Conservation (phyloP, 2,113 vertebrate species). For the Anolis sagrei region DNA sequence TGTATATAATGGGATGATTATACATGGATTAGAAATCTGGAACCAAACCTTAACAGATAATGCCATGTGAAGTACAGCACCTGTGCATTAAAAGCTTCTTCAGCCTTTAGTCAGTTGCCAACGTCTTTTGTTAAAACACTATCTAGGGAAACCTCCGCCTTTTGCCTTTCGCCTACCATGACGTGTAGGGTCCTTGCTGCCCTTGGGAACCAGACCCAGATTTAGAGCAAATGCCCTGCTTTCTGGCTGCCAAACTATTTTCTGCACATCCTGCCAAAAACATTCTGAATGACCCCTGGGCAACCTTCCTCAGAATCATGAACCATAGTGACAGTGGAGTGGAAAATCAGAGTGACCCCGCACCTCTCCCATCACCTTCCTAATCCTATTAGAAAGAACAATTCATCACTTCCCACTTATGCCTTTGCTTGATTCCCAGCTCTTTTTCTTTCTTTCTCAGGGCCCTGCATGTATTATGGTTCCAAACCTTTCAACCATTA, state of each 20-base stretch:
- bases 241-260: constrained; percentile 24
- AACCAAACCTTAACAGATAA: too few relatives aligned
- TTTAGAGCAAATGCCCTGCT: background rate
- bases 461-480: background rate
- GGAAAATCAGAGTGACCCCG: constrained; percentile 29
- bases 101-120: too few relatives aligned
- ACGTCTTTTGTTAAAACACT: background rate
- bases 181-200: constrained; percentile 12
- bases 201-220: constrained; percentile 16
- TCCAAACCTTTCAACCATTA: background rate
- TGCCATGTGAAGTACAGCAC: too few relatives aligned
- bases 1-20: too few relatives aligned
- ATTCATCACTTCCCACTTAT: constrained; percentile 27
- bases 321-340: constrained; percentile 36
- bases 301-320: constrained; percentile 41
- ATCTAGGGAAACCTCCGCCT: background rate
- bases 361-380: constrained; percentile 37
- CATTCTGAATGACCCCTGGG: background rate
- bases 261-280: constrained; percentile 26
- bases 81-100: too few relatives aligned
- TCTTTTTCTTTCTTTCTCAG: background rate
- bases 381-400: constrained; percentile 32
- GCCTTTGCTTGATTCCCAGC: constrained; percentile 2
- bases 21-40: too few relatives aligned
- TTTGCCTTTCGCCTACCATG: background rate